Evolutionary conservation across 2,888 invertebrate genomes (phyloP), one percentile per base, ranked within the genome.

Genomic region (Ctena decussata): DNA sequence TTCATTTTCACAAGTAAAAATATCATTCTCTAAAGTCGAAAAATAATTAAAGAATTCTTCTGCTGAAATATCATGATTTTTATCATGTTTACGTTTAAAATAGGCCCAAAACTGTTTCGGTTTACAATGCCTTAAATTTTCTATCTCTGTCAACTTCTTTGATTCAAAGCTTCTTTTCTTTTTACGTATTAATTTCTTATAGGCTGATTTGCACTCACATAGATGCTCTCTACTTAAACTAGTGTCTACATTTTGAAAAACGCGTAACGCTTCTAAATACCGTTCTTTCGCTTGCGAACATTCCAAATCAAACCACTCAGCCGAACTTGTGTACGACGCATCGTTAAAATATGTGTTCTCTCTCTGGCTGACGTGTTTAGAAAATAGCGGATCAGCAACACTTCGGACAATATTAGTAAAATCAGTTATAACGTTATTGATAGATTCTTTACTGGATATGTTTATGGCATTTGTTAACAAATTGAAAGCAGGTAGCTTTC

Each of bases 11-110:
- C 69, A 44, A 44, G 57, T 69, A 30, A 8, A 18, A 32, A n/a
- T 69, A 44, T 65, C 37, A n/a, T 65, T 39, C 11, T 37, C 46
- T 60, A 37, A n/a, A n/a, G 32, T 53, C n/a, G n/a, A 44, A n/a
- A 77, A n/a, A 69, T 41, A 32, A 12, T 27, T 27, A 69, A 77
- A 77, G 60, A 65, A 77, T 69, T 77, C n/a, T n/a, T n/a, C n/a
- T n/a, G n/a, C n/a, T n/a, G n/a, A n/a, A n/a, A n/a, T n/a, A n/a
- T n/a, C n/a, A n/a, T n/a, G n/a, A n/a, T n/a, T n/a, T n/a, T n/a
- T n/a, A n/a, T n/a, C n/a, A n/a, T n/a, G n/a, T n/a, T n/a, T n/a
- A n/a, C n/a, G n/a, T n/a, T n/a, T n/a, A n/a, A n/a, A n/a, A n/a
- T n/a, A n/a, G n/a, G n/a, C n/a, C n/a, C n/a, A n/a, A n/a, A n/a